A percentile compares a stretch with the other conserved stretches of the same genome.
phyloP scores from a whole-genome alignment of 2,888 invertebrate genomes.

The Branchipolynoe longqiensis region DNA sequence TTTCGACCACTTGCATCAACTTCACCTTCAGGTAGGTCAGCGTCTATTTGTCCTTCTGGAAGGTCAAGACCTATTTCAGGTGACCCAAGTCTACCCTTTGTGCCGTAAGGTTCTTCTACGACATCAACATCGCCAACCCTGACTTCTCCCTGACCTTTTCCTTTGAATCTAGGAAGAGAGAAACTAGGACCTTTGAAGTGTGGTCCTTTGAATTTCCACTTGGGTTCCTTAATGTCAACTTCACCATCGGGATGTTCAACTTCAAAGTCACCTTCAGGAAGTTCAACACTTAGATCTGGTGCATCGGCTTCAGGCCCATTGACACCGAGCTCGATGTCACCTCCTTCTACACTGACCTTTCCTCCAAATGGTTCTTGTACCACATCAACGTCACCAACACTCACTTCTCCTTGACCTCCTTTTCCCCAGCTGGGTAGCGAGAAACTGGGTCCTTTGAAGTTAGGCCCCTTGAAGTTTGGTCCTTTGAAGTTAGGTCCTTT shows the following conservation, averaged over 20 bases:
- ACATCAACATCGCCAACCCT: conserved; percentile 31
- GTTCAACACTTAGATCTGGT: neutral
- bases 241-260: neutral
- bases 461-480: neutral
- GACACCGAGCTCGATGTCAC: neutral
- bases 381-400: conserved; percentile 41
- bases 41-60: conserved; percentile 39
- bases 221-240: neutral
- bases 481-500: conserved; percentile 26
- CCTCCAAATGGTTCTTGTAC: conserved; percentile 41
- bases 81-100: neutral
- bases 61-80: conserved; percentile 25
- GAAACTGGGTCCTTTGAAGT: conserved; percentile 5
- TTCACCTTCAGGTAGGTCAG: conserved; percentile 14
- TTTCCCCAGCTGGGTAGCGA: conserved; percentile 20
- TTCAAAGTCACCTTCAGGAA: neutral
- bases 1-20: neutral
- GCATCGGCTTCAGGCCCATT: conserved; percentile 9
- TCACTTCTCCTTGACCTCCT: conserved; percentile 20
- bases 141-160: conserved; percentile 14
- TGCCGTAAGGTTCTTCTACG: conserved; percentile 3
- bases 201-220: neutral
- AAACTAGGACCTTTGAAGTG: conserved; percentile 10
- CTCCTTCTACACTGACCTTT: conserved; percentile 44
- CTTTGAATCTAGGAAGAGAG: neutral